Evolutionary conservation across 2,888 invertebrate genomes (phyloP).

Genomic region (Drosophila mettleri): DNA sequence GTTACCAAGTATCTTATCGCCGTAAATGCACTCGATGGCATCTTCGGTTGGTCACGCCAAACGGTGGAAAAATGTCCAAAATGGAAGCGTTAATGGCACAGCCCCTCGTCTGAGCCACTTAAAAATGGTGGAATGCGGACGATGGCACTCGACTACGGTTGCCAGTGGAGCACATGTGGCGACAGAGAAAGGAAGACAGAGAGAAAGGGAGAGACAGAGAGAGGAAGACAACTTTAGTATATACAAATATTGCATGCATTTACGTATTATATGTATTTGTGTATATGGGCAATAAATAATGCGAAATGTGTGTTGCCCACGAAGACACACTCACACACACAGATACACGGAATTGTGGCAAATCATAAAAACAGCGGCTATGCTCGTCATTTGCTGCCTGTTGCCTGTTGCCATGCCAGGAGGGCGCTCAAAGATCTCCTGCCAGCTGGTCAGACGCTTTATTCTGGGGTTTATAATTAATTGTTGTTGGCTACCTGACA

Average conservation of each 20-base stretch:
- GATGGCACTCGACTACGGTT: slow-evolving; percentile 28
- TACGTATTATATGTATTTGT: slow-evolving; percentile 13
- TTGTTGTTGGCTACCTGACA: slow-evolving; percentile 68
- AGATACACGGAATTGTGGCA: slow-evolving; percentile 28
- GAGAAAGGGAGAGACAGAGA: background rate
- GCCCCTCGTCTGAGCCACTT: slow-evolving; percentile 41
- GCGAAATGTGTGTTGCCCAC: slow-evolving; percentile 29
- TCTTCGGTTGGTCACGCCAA: slow-evolving; percentile 19
- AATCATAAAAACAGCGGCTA: slow-evolving; percentile 65
- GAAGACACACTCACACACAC: slow-evolving; percentile 8
- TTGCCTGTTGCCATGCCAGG: slow-evolving; percentile 59
- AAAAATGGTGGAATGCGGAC: slow-evolving; percentile 37
- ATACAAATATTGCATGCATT: slow-evolving; percentile 48
- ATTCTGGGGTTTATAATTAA: slow-evolving; percentile 73
- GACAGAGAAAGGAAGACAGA: background rate
- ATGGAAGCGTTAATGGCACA: slow-evolving; percentile 55
- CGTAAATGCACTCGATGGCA: slow-evolving; percentile 64
- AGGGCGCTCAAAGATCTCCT: slow-evolving; percentile 12
- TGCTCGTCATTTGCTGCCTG: slow-evolving; percentile 46
- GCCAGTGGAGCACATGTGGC: slow-evolving; percentile 8
- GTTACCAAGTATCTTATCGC: slow-evolving; percentile 74
- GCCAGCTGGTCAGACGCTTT: slow-evolving; percentile 54
- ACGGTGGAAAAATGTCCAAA: slow-evolving; percentile 13
- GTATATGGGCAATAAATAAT: slow-evolving; percentile 46
- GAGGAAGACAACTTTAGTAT: slow-evolving; percentile 3